Conservation (phyloP, 2,888 invertebrate species). For the Volucella bombylans region DNA sequence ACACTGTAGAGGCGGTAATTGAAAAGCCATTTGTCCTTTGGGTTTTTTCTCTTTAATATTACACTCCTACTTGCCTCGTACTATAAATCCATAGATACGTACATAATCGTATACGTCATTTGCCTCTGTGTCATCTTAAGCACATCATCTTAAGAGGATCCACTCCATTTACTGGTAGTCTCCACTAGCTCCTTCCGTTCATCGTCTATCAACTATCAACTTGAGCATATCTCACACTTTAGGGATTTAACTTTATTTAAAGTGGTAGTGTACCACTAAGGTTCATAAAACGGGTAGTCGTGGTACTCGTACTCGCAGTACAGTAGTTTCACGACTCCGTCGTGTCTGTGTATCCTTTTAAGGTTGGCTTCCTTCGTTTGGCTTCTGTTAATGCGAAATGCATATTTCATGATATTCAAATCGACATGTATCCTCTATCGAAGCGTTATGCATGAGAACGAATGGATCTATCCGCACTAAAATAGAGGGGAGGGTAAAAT, state of each 20-base stretch:
- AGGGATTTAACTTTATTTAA: constrained; percentile 52
- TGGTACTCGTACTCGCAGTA: neutral
- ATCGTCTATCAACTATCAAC: constrained; percentile 19
- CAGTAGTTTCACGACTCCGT: neutral
- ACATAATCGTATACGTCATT: constrained; percentile 15
- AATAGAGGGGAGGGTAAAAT: neutral
- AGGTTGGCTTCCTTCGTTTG: constrained; percentile 19
- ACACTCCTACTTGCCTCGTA: constrained; percentile 8
- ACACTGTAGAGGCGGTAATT: constrained; percentile 32
- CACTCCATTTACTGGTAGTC: constrained; percentile 48
- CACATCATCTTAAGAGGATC: constrained; percentile 52
- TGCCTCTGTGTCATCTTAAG: constrained; percentile 35
- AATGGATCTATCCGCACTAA: constrained; percentile 15
- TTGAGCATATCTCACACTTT: constrained; percentile 53
- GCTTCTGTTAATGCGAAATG: constrained; percentile 62
- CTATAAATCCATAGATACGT: constrained; percentile 10
- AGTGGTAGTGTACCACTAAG: constrained; percentile 45
- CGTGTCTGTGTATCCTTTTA: neutral
- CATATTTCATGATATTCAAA: constrained; percentile 74
- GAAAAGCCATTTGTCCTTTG: constrained; percentile 45
- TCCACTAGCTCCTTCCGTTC: constrained; percentile 24
- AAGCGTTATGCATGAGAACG: constrained; percentile 19
- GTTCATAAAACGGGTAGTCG: constrained; percentile 49
- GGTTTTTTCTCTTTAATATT: no score
- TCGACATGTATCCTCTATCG: constrained; percentile 55